Base-by-base conservation (phyloP, 2,797 vertebrate species). In the Takifugu rubripes region DNA sequence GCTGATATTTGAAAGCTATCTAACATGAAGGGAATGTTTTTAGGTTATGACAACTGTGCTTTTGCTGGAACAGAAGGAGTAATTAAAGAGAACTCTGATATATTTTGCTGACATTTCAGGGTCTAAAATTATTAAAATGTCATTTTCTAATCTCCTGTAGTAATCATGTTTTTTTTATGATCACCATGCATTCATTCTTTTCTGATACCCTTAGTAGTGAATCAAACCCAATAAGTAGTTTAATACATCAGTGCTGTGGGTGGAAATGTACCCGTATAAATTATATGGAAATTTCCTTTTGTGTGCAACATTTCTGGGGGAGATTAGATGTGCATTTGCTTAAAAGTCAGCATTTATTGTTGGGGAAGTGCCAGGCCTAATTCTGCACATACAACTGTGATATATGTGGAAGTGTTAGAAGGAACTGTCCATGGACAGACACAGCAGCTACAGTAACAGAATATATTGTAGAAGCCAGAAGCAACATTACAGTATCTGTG, bases 211-310 rank as follows among this genome's bases (percentile, higher is more conserved):
- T 48, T 31, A 58, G 61, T 78, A 46, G 50, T 66, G 46, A 70
- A 81, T 90, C 90, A 87, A 82, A 85, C 79, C 77, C 71, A 68
- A 88, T 90, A 78, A 82, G 68, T 2, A 1, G 29, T 83, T 68
- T 79, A 88, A 91, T 90, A 81, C 73, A 89, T 89, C 88, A 88
- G 49, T 62, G 56, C 48, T 29, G 49, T 36, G 25, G 70, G 61
- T 73, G 74, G 71, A 75, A 81, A 81, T 71, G 74, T 74, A 72
- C 80, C 68, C 74, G 77, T 70, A 78, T 68, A 75, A 70, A 79
- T 83, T 68, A 64, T 88, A 90, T 88, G 85, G 82, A 88, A 87
- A 91, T 89, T 69, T 81, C 48, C 85, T 89, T 84, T 89, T 80
- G 75, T 70, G 58, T 69, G 64, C 61, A 55, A 70, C 68, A 64